Evolutionary conservation across 2,797 vertebrate genomes (phyloP).

Genomic region (Buphagus erythrorhynchus): DNA sequence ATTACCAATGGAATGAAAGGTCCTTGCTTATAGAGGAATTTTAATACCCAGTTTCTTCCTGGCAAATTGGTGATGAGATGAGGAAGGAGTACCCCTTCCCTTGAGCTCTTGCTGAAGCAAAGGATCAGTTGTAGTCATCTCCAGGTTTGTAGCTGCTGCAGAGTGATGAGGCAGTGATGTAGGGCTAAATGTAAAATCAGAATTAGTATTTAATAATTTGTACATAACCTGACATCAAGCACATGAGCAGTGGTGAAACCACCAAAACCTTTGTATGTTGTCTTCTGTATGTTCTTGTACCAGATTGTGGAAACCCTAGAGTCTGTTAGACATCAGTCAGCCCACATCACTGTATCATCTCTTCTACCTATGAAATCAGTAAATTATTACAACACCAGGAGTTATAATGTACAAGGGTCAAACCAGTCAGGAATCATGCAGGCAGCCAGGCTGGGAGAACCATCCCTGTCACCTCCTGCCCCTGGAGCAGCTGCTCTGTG

Average conservation of each 20-base stretch:
- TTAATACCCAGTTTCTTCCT: not conserved
- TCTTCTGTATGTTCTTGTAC: not conserved
- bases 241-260: fast-evolving
- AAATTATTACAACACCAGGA: not conserved
- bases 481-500: fast-evolving
- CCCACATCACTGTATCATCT: fast-evolving
- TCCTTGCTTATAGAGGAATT: not conserved
- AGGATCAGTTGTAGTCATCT: not conserved
- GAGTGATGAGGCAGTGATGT: not conserved
- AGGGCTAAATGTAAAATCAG: not conserved
- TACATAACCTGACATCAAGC: fast-evolving
- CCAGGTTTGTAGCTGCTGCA: not conserved
- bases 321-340: not conserved
- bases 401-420: not conserved
- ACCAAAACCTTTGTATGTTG: fast-evolving
- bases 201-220: not conserved
- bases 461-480: not conserved
- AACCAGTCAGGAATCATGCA: not conserved
- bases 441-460: not conserved
- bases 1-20: not conserved
- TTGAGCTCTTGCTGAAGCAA: not conserved
- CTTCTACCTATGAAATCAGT: not conserved
- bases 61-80: not conserved
- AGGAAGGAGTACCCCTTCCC: not conserved
- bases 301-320: not conserved